Conservation (phyloP, 2,113 vertebrate genomes). For the Crotalus viridis region DNA sequence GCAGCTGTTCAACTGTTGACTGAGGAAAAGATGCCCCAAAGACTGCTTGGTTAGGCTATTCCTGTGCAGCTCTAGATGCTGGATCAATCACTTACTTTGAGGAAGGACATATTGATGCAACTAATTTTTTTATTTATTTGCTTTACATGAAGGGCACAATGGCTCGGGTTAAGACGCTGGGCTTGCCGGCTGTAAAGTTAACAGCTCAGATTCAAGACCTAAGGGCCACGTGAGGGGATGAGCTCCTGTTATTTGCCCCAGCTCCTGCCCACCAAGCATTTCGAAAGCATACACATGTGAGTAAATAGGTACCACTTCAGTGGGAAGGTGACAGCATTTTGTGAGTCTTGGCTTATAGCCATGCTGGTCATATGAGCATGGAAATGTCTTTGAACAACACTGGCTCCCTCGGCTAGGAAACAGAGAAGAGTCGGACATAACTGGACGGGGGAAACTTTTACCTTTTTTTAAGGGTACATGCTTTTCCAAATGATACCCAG, state of each 20-base stretch:
- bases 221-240: accelerated
- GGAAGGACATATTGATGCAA: neutral
- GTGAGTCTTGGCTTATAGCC: neutral
- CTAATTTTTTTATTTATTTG: neutral
- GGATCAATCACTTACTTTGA: neutral
- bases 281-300: neutral
- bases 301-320: neutral
- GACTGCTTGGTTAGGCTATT: neutral
- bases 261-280: neutral
- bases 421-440: neutral
- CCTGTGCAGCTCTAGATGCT: neutral
- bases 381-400: neutral
- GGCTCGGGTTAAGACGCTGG: neutral
- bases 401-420: neutral
- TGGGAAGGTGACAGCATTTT: neutral
- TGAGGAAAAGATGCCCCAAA: neutral
- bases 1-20: neutral
- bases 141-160: neutral
- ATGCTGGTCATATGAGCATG: neutral
- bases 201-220: neutral
- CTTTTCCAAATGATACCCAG: neutral
- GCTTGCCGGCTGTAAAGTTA: neutral
- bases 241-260: neutral
- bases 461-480: neutral
- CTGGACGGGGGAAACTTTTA: neutral